Evolutionary conservation across 2,113 vertebrate species (phyloP).

Genomic region (Dromiciops gliroides): DNA sequence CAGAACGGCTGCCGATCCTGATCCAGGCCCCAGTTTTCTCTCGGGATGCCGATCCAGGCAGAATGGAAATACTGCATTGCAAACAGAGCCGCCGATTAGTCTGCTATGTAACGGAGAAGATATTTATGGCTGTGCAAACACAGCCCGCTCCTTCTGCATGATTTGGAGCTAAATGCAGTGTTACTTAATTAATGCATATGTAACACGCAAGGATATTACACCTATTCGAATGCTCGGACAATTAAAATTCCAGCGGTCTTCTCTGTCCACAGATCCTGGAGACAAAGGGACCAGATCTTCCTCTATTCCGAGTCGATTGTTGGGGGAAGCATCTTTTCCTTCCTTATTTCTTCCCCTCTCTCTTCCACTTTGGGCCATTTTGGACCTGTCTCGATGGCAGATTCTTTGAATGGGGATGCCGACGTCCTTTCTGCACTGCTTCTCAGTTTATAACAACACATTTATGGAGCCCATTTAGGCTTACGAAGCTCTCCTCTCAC

Average conservation of each 20-base stretch:
- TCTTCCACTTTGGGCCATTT: background rate
- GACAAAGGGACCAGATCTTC: constrained; percentile 39
- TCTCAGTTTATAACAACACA: background rate
- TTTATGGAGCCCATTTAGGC: background rate
- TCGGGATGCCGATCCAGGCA: background rate
- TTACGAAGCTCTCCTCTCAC: background rate
- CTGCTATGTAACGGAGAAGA: constrained; percentile 86
- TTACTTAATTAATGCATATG: constrained; percentile 90
- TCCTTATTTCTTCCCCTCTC: background rate
- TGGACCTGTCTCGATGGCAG: background rate
- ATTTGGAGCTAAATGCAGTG: constrained; percentile 94
- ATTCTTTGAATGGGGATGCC: background rate
- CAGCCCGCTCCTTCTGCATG: constrained; percentile 88
- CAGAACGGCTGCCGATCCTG: background rate
- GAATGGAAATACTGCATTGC: constrained; percentile 13
- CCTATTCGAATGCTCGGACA: constrained; percentile 85
- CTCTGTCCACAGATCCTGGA: rapidly evolving
- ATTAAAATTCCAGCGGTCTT: constrained; percentile 78
- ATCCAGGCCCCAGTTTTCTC: background rate
- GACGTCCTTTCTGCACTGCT: background rate
- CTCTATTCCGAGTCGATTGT: rapidly evolving
- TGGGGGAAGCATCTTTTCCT: too few species aligned
- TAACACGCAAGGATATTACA: constrained; percentile 87
- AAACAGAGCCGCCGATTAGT: constrained; percentile 75
- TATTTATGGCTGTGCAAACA: constrained; percentile 90